Conservation (phyloP, 2,113 vertebrate species). For the Dasyurus viverrinus region DNA sequence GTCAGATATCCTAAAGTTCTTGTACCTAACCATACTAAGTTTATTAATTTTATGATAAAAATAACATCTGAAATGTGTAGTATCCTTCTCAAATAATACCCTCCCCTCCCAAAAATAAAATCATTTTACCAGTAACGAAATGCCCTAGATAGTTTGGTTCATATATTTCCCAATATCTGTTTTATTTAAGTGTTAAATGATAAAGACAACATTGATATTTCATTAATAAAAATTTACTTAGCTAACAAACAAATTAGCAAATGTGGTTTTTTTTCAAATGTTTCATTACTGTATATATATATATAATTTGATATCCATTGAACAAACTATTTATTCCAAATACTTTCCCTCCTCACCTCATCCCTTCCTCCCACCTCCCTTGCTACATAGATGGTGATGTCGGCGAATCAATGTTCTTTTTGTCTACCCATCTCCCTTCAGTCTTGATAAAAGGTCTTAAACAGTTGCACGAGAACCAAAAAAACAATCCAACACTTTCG, state of each 20-base stretch:
- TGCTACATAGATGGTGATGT: slow-evolving; percentile 74
- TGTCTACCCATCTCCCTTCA: slow-evolving; percentile 82
- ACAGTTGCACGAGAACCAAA: slow-evolving; percentile 93
- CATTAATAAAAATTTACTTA: slow-evolving; percentile 18
- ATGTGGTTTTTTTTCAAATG: slow-evolving; percentile 38
- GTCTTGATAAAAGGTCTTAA: slow-evolving; percentile 97
- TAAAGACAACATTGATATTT: not conserved
- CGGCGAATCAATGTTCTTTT: slow-evolving; percentile 78
- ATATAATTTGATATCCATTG: slow-evolving; percentile 37
- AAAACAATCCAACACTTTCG: slow-evolving; percentile 84
- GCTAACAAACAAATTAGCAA: slow-evolving; percentile 5
- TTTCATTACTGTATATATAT: slow-evolving; percentile 45
- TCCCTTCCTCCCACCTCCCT: slow-evolving; percentile 40
- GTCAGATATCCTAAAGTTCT: slow-evolving; percentile 19
- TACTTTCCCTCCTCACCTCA: slow-evolving; percentile 63
- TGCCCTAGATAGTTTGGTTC: slow-evolving; percentile 11
- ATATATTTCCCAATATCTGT: slow-evolving; percentile 15
- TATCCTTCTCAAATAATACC: slow-evolving; percentile 17
- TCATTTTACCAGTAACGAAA: slow-evolving; percentile 30
- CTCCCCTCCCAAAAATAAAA: not conserved
- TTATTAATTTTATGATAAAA: slow-evolving; percentile 38
- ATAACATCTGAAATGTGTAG: not conserved
- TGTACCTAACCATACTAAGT: not conserved
- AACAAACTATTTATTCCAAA: slow-evolving; percentile 70
- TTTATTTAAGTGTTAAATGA: slow-evolving; percentile 10